Evolutionary conservation across 2,888 invertebrate species (phyloP).

Genomic region (Drosophila dives): DNA sequence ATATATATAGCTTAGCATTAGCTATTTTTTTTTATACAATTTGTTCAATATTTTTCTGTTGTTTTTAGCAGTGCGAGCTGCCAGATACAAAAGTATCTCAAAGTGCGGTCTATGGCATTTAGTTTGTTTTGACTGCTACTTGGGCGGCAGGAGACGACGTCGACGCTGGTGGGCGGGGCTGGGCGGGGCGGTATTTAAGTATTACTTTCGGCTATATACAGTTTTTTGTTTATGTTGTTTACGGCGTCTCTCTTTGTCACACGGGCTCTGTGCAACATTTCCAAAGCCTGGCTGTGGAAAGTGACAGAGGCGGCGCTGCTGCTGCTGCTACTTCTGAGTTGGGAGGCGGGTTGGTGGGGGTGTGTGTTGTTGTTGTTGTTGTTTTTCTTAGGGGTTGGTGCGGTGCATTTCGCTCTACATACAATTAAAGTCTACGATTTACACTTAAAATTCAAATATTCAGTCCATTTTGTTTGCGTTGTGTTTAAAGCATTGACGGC

Average conservation of each 20-base stretch:
- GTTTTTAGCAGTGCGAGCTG: conserved; percentile 34
- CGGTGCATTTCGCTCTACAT: conserved; percentile 67
- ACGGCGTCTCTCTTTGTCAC: conserved; percentile 33
- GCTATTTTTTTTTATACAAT: conserved; percentile 72
- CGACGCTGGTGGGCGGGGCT: conserved; percentile 2
- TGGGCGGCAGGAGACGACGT: conserved; percentile 39
- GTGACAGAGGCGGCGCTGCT: conserved; percentile 55
- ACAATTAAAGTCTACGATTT: conserved; percentile 82
- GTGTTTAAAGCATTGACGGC: conserved; percentile 83
- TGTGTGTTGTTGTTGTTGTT: conserved; percentile 1
- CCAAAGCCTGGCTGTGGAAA: conserved; percentile 74
- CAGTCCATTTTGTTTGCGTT: conserved; percentile 84
- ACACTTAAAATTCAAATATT: conserved; percentile 84
- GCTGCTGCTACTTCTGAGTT: conserved; percentile 4
- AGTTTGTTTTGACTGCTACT: conserved; percentile 50
- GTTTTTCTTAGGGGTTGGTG: not conserved
- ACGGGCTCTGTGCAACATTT: conserved; percentile 55
- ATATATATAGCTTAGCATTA: conserved; percentile 61
- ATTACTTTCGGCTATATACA: conserved; percentile 59
- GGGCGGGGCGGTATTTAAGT: conserved; percentile 8
- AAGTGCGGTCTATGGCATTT: conserved; percentile 56
- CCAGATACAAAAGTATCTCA: conserved; percentile 55
- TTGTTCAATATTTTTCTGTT: conserved; percentile 57
- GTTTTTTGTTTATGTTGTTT: conserved; percentile 32
- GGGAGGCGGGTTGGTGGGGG: conserved; percentile 14